Base-by-base conservation (phyloP, 2,113 vertebrate genomes). In the Serinus canaria region DNA sequence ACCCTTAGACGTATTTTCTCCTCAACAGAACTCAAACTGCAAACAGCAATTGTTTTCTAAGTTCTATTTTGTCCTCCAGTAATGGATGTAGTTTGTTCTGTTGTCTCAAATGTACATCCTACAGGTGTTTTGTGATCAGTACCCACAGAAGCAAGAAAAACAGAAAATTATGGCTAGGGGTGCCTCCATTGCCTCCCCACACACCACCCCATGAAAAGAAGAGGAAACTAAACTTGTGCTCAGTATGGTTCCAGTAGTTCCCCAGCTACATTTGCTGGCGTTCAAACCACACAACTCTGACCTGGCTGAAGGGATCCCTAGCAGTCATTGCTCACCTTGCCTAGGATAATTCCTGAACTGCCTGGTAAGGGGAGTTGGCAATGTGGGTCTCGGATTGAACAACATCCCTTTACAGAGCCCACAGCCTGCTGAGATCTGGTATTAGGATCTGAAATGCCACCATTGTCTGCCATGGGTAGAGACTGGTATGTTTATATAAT, bases 71-170 rank as follows among this genome's bases (percentile, higher is more conserved):
- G 24, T n/a, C 24, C 39, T 83, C 13, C n/a, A 33, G 27, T 30
- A 7, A 13, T 21, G 21, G 49, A 2, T 5, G 0, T 4, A 52
- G 8, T 7, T 8, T 28, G n/a, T 64, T 25, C 25, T 37, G 11
- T 31, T 56, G 8, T 72, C 75, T 89, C n/a, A 68, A 64, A 59
- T 8, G n/a, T 46, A 14, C 24, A 10, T 56, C 15, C 55, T n/a
- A 23, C 8, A 14, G 15, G 5, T 24, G 24, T 30, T 73, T 25
- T 35, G 25, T 43, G 31, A 18, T 46, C 30, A 44, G 15, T n/a
- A 66, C 20, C 44, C 3, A 33, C 11, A 43, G 44, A 15, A 78
- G 10, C 6, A 82, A 67, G 60, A 83, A 60, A 82, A 27, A 8
- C 15, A 49, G 15, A 58, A 77, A 75, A 68, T 39, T 14, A 41